Evolutionary conservation across 2,888 invertebrate genomes (phyloP), one percentile per base, ranked within the genome.

Genomic region (Smittia aterrima): DNA sequence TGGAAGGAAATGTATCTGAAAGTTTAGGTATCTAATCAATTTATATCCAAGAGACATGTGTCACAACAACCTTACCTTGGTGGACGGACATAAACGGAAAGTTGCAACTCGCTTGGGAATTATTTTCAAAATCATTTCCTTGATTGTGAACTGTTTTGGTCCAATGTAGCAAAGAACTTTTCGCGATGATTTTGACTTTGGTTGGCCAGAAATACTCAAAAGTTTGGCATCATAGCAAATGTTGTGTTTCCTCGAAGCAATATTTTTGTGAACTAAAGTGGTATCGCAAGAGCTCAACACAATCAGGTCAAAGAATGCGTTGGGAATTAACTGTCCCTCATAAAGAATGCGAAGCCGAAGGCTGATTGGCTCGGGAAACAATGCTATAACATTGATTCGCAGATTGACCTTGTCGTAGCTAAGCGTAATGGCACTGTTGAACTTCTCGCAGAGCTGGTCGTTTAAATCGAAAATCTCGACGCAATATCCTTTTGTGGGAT

Each of bases 71-170:
- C 18, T 58, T 76, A 75, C 75, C 87, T 96, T 96, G 71, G 96
- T 96, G 76, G 95, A 95, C 20, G 96, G 96, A 81, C 96, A 96
- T 74, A 97, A 87, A 41, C 96, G 87, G 84, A 95, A 96, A 41
- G 95, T 94, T 75, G 92, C 93, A 78, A 96, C 87, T 79, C 95
- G 87, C 84, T 95, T 96, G 73, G 95, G 96, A 80, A 96, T 94
- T 82, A 97, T 92, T 84, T 93, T 95, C 78, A 96, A 86, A 78
- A 96, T 88, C 86, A 93, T 93, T 85, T 97, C 96, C 84, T 96
- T 96, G 79, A 97, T 88, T 75, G 93, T 94, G 78, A 97, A 86
- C 85, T 93, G 96, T 83, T 95, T 94, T 70, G 95, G 93, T 75
- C 93, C 95, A 79, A 96, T 90, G 82, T 92, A 95, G 83, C 94